Conservation (phyloP, 2,113 vertebrate genomes). For the Salvelinus sp. region DNA sequence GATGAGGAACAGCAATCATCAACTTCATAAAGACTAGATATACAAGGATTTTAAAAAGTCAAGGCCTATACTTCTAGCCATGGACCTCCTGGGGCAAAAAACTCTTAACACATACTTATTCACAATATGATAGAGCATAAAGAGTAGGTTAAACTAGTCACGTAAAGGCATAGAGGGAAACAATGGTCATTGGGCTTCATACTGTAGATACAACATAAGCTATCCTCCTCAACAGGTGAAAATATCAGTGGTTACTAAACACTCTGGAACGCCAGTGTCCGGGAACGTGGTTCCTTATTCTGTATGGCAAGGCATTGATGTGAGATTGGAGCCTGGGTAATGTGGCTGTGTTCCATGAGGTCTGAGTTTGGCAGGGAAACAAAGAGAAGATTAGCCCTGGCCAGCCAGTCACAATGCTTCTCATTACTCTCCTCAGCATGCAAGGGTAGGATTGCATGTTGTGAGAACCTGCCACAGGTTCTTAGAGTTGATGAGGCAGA, state of each 20-base stretch:
- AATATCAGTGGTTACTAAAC: neutral
- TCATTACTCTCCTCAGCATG: conserved; percentile 46
- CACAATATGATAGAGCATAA: no score
- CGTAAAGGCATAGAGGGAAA: no score
- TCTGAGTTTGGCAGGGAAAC: conserved; percentile 54
- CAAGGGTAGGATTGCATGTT: conserved; percentile 43
- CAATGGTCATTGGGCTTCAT: no score
- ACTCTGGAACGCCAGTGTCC: neutral
- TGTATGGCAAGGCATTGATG: conserved; percentile 49
- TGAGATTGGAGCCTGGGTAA: conserved; percentile 50
- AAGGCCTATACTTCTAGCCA: no score
- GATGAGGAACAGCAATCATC: no score
- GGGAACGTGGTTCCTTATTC: neutral
- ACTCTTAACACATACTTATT: no score
- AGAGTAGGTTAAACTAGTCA: no score
- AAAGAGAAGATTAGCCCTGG: conserved; percentile 59
- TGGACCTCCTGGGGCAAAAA: no score
- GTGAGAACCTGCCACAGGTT: conserved; percentile 57
- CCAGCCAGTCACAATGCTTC: conserved; percentile 56
- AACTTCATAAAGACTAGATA: no score
- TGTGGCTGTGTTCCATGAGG: conserved; percentile 32
- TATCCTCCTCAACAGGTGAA: neutral
- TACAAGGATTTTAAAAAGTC: no score
- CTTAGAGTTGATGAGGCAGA: conserved; percentile 47
- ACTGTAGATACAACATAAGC: neutral